Base-by-base conservation (phyloP, 2,797 vertebrate genomes). In the Gymnothorax javanicus region DNA sequence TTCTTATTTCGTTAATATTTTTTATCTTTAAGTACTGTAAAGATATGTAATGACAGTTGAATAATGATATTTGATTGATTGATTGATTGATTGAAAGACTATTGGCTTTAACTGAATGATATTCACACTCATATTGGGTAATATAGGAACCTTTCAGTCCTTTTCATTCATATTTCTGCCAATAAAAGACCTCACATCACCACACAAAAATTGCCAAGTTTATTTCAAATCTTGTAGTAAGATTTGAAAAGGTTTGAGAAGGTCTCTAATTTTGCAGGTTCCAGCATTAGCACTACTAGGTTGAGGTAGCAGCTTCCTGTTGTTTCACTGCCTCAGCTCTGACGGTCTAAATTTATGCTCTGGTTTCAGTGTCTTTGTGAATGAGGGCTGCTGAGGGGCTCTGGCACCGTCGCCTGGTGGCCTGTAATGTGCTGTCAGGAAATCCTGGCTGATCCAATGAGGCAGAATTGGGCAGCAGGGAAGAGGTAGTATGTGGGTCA, bases 371-470 rank as follows among this genome's bases (percentile, higher is more conserved):
- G 43, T 17, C 43, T 12, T 15, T 7, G 15, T 8, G 43, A 13
- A 52, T 3, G 52, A 23, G 77, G 52, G 17, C 77, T 56, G 77
- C 12, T 9, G 25, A 0, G 20, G 7, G 50, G 52, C 6, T 81
- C 50, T n/a, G 17, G 23, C 52, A n/a, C 52, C 0, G 77, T n/a
- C 23, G 77, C 50, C 75, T 54, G 33, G 17, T n/a, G 33, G 33
- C 23, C 77, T 4, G 52, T 81, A 81, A 81, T 81, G 52, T n/a
- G 77, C 17, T 81, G 77, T 81, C 95, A 95, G 94, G 93, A 93
- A 91, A 93, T 94, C 94, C 95, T 95, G 96, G 96, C 96, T 96
- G 94, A 93, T 94, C 91, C 95, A 96, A 96, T 95, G 94, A 95
- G 94, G 93, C 93, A 95, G 93, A 95, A 97, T 95, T 96, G 94